A percentile compares a stretch with the other conserved stretches of the same genome.
These are phyloP conservation scores for Apodemus agrarius DNA, from an alignment of 2,797 vertebrate species.

Conservation along the genomic window DNA sequence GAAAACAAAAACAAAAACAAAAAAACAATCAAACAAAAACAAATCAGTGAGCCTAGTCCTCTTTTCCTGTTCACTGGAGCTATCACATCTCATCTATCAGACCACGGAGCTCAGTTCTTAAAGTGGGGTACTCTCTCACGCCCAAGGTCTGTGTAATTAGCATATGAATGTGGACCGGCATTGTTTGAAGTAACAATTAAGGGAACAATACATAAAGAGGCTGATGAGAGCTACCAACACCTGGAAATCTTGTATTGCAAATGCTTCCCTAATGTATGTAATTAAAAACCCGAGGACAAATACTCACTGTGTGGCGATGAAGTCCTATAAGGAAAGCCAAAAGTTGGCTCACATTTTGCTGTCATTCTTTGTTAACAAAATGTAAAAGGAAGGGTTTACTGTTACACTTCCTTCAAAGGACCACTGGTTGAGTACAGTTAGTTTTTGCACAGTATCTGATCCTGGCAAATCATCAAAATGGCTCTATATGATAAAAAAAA, in stretches of 20 bases:
- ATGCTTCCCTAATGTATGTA: constrained; percentile 82
- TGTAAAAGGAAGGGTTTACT: constrained; percentile 56
- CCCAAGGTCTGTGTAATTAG: constrained; percentile 79
- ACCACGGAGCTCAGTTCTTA: constrained; percentile 77
- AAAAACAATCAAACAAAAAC: constrained; percentile 19
- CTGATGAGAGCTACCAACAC: constrained; percentile 78
- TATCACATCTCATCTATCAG: constrained; percentile 81
- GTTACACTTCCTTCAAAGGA: constrained; percentile 44
- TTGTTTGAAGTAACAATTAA: constrained; percentile 85
- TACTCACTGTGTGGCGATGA: constrained; percentile 64
- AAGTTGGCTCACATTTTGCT: constrained; percentile 49
- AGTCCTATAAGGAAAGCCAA: constrained; percentile 51
- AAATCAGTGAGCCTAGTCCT: constrained; percentile 68
- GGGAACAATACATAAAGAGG: constrained; percentile 78
- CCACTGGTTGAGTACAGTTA: constrained; percentile 34
- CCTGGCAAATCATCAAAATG: constrained; percentile 27
- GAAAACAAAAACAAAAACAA: constrained; percentile 55
- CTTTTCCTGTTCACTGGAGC: constrained; percentile 82
- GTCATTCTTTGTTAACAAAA: constrained; percentile 16
- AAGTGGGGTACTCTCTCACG: constrained; percentile 80
- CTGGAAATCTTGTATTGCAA: constrained; percentile 82
- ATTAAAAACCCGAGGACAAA: constrained; percentile 81
- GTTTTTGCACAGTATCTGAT: constrained; percentile 18
- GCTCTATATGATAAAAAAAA: background rate
- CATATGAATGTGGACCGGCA: constrained; percentile 79